Evolutionary conservation across 2,888 invertebrate species (phyloP), one percentile per base, ranked within the genome.

Genomic region (Empis livida): DNA sequence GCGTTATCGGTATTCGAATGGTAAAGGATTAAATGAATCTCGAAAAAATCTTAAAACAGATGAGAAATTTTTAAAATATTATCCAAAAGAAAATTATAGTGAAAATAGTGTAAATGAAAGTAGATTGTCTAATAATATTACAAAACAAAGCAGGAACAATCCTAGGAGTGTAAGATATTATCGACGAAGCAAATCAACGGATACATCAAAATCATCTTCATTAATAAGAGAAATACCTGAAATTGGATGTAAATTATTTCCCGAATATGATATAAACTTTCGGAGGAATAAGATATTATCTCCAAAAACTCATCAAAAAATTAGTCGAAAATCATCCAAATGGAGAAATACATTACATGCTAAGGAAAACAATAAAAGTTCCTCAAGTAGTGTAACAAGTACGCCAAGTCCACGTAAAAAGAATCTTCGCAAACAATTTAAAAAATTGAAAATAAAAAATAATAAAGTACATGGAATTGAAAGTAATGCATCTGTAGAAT

Each of bases 1-100:
- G 41, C 20, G 42, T 10, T 52, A 41, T 43, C 46, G 51, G 20
- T 49, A 32, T 38, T 47, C 45, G 3, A 38, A 38, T 16, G 11
- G 17, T 15, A 37, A 39, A 11, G 13, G 11, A 39, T 8, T 6
- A 17, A 17, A 5, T 11, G 17, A 39, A 13, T 37, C 15, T 15
- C 3, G 13, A 13, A 2, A 39, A 3, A 15, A 14, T 38, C 16
- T 38, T 38, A 1, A 16, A 38, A 16, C 9, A 10, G 2, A 2
- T 16, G 10, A 39, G 20, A 37, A 8, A 9, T 27, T 2, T 27
- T 4, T 27, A 27, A 9, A 27, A 27, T 5, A 27, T 27, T 27
- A 27, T 27, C 23, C 23, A 27, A 27, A 27, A 8, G 9, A 27
- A 27, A 27, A 27, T 27, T 2, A 6, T 2, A 27, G 2, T 27